Base-by-base conservation (phyloP, 1,140 invertebrate genomes). In the Neodiprion virginianus region DNA sequence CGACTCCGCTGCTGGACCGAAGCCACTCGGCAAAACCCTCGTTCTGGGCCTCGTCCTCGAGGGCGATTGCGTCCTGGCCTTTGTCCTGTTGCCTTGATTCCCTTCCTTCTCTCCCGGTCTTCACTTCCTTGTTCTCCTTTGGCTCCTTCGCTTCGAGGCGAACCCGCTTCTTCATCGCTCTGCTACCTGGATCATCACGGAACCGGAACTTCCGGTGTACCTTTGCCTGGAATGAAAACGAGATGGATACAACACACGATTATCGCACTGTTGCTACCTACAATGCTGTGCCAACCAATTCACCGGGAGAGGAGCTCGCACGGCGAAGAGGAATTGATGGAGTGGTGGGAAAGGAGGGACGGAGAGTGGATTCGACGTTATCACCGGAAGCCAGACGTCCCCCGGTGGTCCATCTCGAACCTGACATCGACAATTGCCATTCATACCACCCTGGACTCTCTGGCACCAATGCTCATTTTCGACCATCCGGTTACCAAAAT, bases 21-120 rank as follows among this genome's bases (percentile, higher is more conserved):
- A 92, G 78, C 91, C 91, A 92, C n/a, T 84, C 83, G 14, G 87
- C 82, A 73, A 92, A 92, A 12, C 90, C 89, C 75, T 91, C 83
- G 80, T 89, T 88, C 0, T 87, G 74, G 11, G 71, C 68, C 14
- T 81, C 79, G n/a, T 88, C 86, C 72, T 85, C 84, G n/a, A 80
- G 11, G 80, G 77, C 1, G 48, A 0, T 74, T 2, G 53, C 53
- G 53, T 70, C 65, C 67, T 82, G 77, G 12, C 76, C 78, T 0
- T 82, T 75, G 4, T 80, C 82, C 1, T 79, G 75, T 8, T 69
- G 11, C 11, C 14, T 75, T 23, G 2, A 61, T 48, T 17, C 73
- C 9, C 65, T 76, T 72, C 40, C 28, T 74, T 28, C 47, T 77
- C 47, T 76, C 75, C 14, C 61, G 71, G n/a, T 76, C 79, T 61